phyloP scores from a whole-genome alignment of 53 echinoderm and acorn worm genomes.

The Mesocentrotus franciscanus region DNA sequence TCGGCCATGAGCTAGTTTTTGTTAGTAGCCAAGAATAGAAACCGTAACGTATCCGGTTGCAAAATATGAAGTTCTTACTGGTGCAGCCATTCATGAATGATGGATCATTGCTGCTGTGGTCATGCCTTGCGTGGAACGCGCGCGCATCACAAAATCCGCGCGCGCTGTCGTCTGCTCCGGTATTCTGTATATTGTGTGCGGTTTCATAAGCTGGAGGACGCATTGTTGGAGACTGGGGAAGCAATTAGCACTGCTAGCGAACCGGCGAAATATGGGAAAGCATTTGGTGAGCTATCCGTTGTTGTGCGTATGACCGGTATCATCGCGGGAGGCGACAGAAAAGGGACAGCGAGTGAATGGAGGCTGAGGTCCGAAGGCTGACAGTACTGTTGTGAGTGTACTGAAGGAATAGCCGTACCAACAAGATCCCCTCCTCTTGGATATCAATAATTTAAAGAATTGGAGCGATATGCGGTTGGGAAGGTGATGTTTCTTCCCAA shows the following conservation, averaged over 20 bases:
- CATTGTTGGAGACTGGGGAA: not conserved
- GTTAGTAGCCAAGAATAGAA: not conserved
- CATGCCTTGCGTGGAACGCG: not conserved
- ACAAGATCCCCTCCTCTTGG: not conserved
- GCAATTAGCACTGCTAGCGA: slow-evolving; percentile 40
- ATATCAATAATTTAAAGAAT: not conserved
- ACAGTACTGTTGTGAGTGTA: slow-evolving; percentile 8
- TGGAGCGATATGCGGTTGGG: not conserved
- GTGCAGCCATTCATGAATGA: slow-evolving; percentile 25
- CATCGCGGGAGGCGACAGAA: not conserved
- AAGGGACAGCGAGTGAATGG: not conserved
- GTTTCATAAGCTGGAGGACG: not conserved
- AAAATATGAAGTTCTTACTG: slow-evolving; percentile 17
- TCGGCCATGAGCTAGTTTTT: not conserved
- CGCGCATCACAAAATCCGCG: not conserved
- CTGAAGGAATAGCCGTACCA: not conserved
- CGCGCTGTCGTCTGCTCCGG: slow-evolving; percentile 10
- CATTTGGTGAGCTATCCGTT: not conserved
- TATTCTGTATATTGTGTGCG: not conserved
- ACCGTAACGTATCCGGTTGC: not conserved
- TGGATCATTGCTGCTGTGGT: not conserved
- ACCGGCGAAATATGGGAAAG: slow-evolving; percentile 8
- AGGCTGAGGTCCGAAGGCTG: not conserved
- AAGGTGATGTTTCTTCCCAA: not conserved
- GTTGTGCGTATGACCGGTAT: not conserved